Percentiles rank a stretch among this genome's conserved stretches.
Evolutionary conservation across 2,888 invertebrate species (phyloP).

Genomic region (Sarcophaga subvicina): DNA sequence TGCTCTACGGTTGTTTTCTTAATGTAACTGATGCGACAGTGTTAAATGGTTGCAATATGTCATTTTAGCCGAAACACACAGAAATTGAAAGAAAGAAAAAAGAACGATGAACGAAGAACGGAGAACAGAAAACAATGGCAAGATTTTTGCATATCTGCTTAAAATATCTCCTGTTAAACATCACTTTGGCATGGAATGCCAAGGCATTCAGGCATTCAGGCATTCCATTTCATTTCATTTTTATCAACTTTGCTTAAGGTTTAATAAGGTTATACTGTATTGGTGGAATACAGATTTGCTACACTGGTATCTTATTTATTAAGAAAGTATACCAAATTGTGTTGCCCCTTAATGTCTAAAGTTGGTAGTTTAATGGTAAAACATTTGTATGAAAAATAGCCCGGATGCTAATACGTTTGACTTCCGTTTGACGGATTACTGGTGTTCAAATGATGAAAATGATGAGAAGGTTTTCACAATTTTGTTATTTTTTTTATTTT

Average conservation of each 20-base stretch:
- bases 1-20: constrained; percentile 69
- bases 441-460: constrained; percentile 61
- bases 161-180: constrained; percentile 57
- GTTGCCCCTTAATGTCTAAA: background rate
- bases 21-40: constrained; percentile 74
- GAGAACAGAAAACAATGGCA: constrained; percentile 57
- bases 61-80: constrained; percentile 73
- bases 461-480: constrained; percentile 59
- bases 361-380: constrained; percentile 71
- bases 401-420: constrained; percentile 81
- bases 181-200: background rate
- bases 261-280: too few relatives aligned
- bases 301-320: background rate
- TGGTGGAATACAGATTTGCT: too few relatives aligned
- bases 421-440: constrained; percentile 81
- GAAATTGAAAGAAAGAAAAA: constrained; percentile 48
- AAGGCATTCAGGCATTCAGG: background rate
- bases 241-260: too few relatives aligned
- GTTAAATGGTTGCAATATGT: constrained; percentile 80
- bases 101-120: background rate
- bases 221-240: background rate
- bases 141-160: constrained; percentile 67
- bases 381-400: constrained; percentile 80
- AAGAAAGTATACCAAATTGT: background rate
- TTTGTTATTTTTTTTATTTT: constrained; percentile 2